These are phyloP conservation scores for Aythya baeri DNA, from an alignment of 2,113 vertebrate genomes.

Conservation along the genomic window DNA sequence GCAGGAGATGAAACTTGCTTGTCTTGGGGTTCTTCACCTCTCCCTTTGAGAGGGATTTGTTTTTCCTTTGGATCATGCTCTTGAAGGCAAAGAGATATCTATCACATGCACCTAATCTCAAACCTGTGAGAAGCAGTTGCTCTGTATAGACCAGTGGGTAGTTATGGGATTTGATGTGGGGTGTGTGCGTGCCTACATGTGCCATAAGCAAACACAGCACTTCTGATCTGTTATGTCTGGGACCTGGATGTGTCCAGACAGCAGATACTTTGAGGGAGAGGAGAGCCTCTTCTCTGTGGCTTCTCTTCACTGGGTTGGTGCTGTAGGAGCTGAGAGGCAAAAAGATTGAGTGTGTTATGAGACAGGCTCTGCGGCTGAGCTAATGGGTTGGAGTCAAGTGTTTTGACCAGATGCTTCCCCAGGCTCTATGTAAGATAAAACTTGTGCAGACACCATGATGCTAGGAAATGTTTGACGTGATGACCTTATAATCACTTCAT, in stretches of 20 bases:
- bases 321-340: neutral
- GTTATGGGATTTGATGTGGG: neutral
- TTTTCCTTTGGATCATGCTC: neutral
- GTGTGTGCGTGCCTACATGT: neutral
- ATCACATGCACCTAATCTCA: fast-evolving
- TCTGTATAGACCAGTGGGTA: fast-evolving
- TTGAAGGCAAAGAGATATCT: neutral
- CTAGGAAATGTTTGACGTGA: constrained; percentile 22
- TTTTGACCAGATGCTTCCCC: constrained; percentile 13
- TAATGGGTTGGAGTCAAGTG: constrained; percentile 19
- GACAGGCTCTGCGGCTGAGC: neutral
- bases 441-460: constrained; percentile 13
- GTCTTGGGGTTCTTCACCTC: neutral
- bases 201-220: neutral
- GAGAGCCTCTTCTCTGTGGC: neutral
- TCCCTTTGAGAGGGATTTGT: neutral
- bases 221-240: neutral
- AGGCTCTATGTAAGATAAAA: constrained; percentile 46
- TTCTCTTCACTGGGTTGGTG: fast-evolving
- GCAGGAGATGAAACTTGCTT: neutral
- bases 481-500: constrained; percentile 45
- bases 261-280: neutral
- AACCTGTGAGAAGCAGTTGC: neutral
- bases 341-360: neutral
- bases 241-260: neutral